Conservation (phyloP, 2,113 vertebrate species). For the Albula goreensis region DNA sequence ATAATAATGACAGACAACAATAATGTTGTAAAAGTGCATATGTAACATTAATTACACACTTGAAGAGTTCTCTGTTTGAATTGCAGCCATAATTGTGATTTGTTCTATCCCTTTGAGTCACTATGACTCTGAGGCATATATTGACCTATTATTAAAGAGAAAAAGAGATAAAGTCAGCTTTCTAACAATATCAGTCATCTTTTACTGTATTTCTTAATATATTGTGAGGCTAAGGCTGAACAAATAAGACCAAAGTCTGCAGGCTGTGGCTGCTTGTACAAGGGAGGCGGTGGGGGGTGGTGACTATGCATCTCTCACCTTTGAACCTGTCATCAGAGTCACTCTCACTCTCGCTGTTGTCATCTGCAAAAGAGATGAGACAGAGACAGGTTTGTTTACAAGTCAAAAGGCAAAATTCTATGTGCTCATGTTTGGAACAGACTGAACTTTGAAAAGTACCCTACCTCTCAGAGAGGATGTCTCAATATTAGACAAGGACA, state of each 20-base stretch:
- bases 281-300: neutral
- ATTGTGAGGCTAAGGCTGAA: neutral
- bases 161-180: no score
- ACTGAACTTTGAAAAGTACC: neutral
- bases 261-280: neutral
- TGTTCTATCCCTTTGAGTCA: no score
- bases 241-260: neutral
- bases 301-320: slow-evolving; percentile 75
- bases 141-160: no score
- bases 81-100: no score
- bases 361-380: slow-evolving; percentile 79
- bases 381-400: slow-evolving; percentile 35
- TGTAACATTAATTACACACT: no score
- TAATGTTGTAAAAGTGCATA: no score
- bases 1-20: no score
- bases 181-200: no score
- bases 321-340: slow-evolving; percentile 98
- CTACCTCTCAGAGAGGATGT: slow-evolving; percentile 89
- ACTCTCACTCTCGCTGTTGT: slow-evolving; percentile 98
- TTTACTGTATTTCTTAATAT: no score
- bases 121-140: no score
- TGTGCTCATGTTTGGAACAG: neutral
- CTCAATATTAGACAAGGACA: slow-evolving; percentile 90
- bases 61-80: no score
- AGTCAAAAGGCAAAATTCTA: slow-evolving; percentile 46